These are phyloP conservation scores for Mesoligia furuncula DNA, from an alignment of 2,888 invertebrate genomes.

Conservation along the genomic window DNA sequence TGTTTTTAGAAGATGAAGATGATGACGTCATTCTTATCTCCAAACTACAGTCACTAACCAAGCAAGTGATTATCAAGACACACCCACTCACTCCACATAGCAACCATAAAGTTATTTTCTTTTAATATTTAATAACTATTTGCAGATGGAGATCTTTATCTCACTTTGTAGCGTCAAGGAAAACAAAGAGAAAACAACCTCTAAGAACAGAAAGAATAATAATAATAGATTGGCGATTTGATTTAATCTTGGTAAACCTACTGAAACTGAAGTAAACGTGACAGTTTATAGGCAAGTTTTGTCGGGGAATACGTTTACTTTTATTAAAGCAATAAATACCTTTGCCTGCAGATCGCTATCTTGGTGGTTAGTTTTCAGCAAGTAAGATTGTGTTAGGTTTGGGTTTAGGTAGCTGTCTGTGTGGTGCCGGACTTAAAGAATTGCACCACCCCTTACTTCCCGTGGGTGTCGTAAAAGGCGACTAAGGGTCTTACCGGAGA, in stretches of 20 bases:
- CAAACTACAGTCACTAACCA: constrained; percentile 74
- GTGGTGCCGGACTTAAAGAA: too few relatives aligned
- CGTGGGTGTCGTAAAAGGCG: too few relatives aligned
- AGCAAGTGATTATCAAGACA: constrained; percentile 83
- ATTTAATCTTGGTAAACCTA: constrained; percentile 9
- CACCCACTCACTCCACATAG: constrained; percentile 85
- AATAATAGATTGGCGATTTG: constrained; percentile 3
- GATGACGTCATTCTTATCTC: constrained; percentile 81
- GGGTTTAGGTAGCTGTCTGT: too few relatives aligned
- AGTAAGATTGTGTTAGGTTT: constrained; percentile 16
- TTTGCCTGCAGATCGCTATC: too few relatives aligned
- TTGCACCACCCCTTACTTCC: too few relatives aligned
- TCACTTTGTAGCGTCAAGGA: constrained; percentile 18
- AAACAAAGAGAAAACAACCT: constrained; percentile 18
- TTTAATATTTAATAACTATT: constrained; percentile 48
- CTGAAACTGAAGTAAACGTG: constrained; percentile 24
- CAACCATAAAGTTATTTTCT: constrained; percentile 72
- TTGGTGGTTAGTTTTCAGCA: background rate
- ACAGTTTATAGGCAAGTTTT: constrained; percentile 15
- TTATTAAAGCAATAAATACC: background rate
- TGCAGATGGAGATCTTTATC: constrained; percentile 40
- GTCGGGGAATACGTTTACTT: background rate
- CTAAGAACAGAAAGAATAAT: constrained; percentile 4
- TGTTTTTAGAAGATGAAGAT: constrained; percentile 84
- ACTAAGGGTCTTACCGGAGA: too few relatives aligned